phyloP scores from a whole-genome alignment of 2,888 invertebrate genomes.

The Spodoptera littoralis region DNA sequence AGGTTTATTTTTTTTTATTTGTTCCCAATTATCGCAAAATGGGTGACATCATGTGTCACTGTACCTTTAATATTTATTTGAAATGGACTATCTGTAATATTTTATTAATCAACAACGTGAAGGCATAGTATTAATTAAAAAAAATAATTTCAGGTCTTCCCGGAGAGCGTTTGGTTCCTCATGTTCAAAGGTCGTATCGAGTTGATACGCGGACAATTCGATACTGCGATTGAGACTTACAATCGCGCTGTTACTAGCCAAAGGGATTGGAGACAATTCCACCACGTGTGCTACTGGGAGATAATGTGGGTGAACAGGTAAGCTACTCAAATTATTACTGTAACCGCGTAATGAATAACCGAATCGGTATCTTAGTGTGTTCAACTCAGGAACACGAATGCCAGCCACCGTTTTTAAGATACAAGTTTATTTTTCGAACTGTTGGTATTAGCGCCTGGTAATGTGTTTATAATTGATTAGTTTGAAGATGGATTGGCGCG shows the following conservation, averaged over 20 bases:
- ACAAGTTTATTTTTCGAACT: no score
- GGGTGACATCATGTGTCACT: no score
- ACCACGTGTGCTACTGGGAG: slow-evolving; percentile 98
- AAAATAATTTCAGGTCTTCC: slow-evolving; percentile 86
- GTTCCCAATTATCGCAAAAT: no score
- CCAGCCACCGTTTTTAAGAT: no score
- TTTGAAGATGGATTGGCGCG: slow-evolving; percentile 92
- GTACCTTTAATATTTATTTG: no score
- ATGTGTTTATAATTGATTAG: slow-evolving; percentile 68
- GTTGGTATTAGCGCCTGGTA: no score
- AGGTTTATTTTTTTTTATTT: no score
- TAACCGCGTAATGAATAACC: neutral
- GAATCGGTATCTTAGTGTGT: no score
- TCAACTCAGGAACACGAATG: no score
- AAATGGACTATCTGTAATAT: no score
- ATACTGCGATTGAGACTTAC: slow-evolving; percentile 92
- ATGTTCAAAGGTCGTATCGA: slow-evolving; percentile 96
- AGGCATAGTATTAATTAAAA: no score
- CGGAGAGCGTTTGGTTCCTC: slow-evolving; percentile 96
- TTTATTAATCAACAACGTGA: no score
- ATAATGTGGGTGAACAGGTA: slow-evolving; percentile 96
- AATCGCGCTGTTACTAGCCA: slow-evolving; percentile 94
- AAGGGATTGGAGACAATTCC: slow-evolving; percentile 96
- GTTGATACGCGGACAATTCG: slow-evolving; percentile 93
- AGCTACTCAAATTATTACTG: slow-evolving; percentile 34